Conservation (phyloP, 2,888 invertebrate genomes). For the Orchestes rusci region DNA sequence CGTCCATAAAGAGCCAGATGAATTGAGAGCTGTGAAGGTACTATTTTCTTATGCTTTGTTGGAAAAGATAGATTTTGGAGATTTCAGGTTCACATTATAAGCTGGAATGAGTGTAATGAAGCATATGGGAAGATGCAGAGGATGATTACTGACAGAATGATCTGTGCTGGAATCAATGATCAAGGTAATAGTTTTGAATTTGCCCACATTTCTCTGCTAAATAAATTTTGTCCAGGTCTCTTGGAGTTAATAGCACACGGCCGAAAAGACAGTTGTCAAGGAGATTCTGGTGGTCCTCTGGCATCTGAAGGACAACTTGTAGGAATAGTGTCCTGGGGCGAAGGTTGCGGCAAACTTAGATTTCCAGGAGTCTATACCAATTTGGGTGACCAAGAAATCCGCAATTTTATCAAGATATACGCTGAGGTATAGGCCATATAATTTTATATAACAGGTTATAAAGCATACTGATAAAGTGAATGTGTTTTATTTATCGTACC, state of each 20-base stretch:
- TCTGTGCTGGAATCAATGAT: constrained; percentile 47
- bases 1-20: constrained; percentile 1
- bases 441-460: too few species aligned
- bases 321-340: constrained; percentile 35
- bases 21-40: constrained; percentile 24
- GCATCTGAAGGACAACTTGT: constrained; percentile 26
- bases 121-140: constrained; percentile 35
- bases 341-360: constrained; percentile 30
- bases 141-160: constrained; percentile 58
- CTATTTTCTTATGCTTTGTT: constrained; percentile 10
- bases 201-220: too few species aligned
- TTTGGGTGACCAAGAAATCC: too few species aligned
- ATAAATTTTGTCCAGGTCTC: too few species aligned
- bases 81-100: constrained; percentile 4
- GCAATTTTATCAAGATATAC: too few species aligned
- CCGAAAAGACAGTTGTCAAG: constrained; percentile 42
- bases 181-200: neutral
- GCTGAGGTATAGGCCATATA: too few species aligned
- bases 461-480: too few species aligned
- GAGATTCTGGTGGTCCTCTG: constrained; percentile 37
- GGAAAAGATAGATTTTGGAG: constrained; percentile 4
- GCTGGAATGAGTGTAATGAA: constrained; percentile 16
- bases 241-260: too few species aligned
- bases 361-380: constrained; percentile 34
- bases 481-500: too few species aligned